These are phyloP conservation scores for Nephrocerus scutellatus DNA, from an alignment of 2,888 invertebrate species.

Conservation along the genomic window DNA sequence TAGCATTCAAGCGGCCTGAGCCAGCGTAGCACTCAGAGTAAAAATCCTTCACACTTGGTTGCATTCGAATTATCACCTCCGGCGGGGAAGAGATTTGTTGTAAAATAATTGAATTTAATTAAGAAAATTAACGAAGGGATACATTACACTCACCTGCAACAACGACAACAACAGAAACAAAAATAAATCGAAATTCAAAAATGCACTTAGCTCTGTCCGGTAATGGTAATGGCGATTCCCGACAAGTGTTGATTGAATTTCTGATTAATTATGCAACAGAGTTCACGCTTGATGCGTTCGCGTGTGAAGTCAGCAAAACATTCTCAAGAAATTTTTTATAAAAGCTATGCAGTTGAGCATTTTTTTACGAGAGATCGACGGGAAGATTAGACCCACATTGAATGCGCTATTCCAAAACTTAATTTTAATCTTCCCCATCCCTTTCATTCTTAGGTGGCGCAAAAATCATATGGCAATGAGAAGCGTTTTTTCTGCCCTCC, in stretches of 20 bases:
- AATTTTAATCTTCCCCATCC: constrained; percentile 6
- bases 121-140: too few species aligned
- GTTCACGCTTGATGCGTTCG: constrained; percentile 8
- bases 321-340: constrained; percentile 9
- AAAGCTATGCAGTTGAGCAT: not conserved
- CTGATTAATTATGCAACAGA: not conserved
- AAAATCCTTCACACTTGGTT: constrained; percentile 47
- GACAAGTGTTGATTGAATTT: constrained; percentile 5
- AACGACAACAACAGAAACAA: constrained; percentile 8
- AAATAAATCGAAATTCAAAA: not conserved
- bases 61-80: constrained; percentile 41
- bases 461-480: constrained; percentile 99
- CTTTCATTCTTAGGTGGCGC: constrained; percentile 67
- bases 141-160: constrained; percentile 17
- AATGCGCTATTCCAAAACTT: constrained; percentile 8
- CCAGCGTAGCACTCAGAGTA: too few species aligned
- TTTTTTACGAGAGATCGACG: too few species aligned
- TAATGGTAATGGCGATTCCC: not conserved
- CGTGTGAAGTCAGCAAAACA: constrained; percentile 14
- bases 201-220: not conserved
- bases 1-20: too few species aligned
- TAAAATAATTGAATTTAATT: too few species aligned
- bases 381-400: constrained; percentile 12
- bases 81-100: too few species aligned
- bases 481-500: constrained; percentile 99